Conservation (phyloP, 2,113 vertebrate species). For the Promerops cafer region DNA sequence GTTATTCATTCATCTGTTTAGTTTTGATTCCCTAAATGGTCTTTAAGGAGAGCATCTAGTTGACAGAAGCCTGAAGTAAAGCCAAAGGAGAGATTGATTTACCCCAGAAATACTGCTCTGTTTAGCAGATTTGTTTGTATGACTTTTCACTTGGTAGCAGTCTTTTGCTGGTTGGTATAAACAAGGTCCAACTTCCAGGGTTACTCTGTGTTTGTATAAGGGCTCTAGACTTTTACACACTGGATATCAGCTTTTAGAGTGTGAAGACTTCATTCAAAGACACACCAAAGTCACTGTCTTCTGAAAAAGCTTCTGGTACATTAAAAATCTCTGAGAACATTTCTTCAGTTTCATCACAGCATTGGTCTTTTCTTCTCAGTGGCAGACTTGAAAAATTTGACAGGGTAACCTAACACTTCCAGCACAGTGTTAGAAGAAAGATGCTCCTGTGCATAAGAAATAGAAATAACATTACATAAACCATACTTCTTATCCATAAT, state of each 20-base stretch:
- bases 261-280: slow-evolving; percentile 1
- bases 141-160: slow-evolving; percentile 34
- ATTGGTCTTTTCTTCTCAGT: slow-evolving; percentile 38
- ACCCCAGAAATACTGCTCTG: not conserved
- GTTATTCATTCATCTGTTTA: not conserved
- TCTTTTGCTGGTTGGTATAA: not conserved
- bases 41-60: not conserved
- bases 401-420: slow-evolving; percentile 44
- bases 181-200: not conserved
- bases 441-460: slow-evolving; percentile 40
- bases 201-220: not conserved
- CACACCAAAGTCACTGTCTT: not conserved
- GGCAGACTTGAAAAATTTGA: slow-evolving; percentile 41
- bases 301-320: not conserved
- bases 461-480: slow-evolving; percentile 18
- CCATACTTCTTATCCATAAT: not conserved
- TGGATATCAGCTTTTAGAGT: not conserved
- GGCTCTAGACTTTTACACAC: not conserved
- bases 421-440: not conserved
- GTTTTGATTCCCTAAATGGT: not conserved
- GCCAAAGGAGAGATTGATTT: slow-evolving; percentile 8
- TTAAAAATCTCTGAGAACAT: slow-evolving; percentile 10
- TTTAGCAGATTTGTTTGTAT: not conserved
- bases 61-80: slow-evolving; percentile 3
- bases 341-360: slow-evolving; percentile 27